Conservation (phyloP, 2,888 invertebrate genomes). For the Oxytorus armatus region DNA sequence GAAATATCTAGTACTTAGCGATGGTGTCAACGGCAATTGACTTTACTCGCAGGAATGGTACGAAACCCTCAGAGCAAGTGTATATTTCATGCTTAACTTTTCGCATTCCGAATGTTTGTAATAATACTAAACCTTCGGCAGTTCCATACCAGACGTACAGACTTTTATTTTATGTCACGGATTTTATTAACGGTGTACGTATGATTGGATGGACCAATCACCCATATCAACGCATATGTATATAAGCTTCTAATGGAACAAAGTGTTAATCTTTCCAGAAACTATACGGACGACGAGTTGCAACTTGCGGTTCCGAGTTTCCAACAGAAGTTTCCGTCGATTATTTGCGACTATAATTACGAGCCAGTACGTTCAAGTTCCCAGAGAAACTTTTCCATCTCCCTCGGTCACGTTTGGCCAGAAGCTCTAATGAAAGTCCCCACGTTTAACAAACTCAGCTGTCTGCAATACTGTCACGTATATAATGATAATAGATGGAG, state of each 20-base stretch:
- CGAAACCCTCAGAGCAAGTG: too few species aligned
- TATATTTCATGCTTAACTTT: too few species aligned
- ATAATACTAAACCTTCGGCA: too few species aligned
- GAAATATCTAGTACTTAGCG: too few species aligned
- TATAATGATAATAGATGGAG: too few species aligned
- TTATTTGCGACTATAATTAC: conserved; percentile 52
- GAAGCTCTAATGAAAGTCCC: conserved; percentile 24
- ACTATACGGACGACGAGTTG: conserved; percentile 15
- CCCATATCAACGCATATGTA: not conserved
- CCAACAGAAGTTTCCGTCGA: conserved; percentile 29
- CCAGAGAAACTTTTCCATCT: conserved; percentile 38
- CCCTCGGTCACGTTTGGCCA: conserved; percentile 10
- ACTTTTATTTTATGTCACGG: too few species aligned
- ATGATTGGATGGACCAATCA: too few species aligned
- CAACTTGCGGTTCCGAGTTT: conserved; percentile 20
- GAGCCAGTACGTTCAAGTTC: conserved; percentile 37
- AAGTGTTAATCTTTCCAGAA: conserved; percentile 52
- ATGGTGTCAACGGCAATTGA: too few species aligned
- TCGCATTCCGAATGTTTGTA: too few species aligned
- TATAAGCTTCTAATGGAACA: not conserved
- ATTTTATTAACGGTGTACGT: too few species aligned
- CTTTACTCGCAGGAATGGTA: too few species aligned
- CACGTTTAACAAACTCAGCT: not conserved
- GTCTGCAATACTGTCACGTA: not conserved
- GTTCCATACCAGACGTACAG: too few species aligned